phyloP scores from a whole-genome alignment of 2,888 invertebrate genomes.

The Synanthedon tipuliformis region DNA sequence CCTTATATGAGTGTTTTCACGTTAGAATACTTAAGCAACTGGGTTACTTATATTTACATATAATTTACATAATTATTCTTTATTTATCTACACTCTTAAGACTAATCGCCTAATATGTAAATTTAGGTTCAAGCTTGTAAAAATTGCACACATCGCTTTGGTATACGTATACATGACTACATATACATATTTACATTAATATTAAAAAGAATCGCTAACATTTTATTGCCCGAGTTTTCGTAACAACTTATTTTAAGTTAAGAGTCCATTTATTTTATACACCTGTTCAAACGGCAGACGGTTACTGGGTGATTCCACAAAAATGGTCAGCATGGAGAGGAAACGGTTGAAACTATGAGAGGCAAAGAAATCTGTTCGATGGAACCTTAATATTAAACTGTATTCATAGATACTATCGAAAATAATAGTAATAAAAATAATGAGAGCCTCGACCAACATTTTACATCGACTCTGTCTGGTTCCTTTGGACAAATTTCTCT shows the following conservation, averaged over 20 bases:
- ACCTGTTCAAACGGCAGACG: neutral
- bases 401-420: no score
- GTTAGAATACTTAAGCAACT: conserved; percentile 35
- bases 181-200: conserved; percentile 65
- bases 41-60: conserved; percentile 22
- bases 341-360: no score
- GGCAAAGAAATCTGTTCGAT: no score
- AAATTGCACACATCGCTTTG: conserved; percentile 71
- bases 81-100: conserved; percentile 3
- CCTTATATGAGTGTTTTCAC: no score
- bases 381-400: no score
- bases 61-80: conserved; percentile 13
- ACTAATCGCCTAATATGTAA: conserved; percentile 19
- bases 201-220: conserved; percentile 43
- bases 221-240: conserved; percentile 59
- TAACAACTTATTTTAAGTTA: neutral
- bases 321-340: no score
- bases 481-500: no score
- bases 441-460: no score
- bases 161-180: conserved; percentile 68
- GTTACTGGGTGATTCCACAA: neutral
- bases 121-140: conserved; percentile 60
- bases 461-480: no score
- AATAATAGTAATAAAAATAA: no score
- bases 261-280: neutral